Conservation (phyloP, 1,140 invertebrate genomes). For the Temnothorax curvispinosus region DNA sequence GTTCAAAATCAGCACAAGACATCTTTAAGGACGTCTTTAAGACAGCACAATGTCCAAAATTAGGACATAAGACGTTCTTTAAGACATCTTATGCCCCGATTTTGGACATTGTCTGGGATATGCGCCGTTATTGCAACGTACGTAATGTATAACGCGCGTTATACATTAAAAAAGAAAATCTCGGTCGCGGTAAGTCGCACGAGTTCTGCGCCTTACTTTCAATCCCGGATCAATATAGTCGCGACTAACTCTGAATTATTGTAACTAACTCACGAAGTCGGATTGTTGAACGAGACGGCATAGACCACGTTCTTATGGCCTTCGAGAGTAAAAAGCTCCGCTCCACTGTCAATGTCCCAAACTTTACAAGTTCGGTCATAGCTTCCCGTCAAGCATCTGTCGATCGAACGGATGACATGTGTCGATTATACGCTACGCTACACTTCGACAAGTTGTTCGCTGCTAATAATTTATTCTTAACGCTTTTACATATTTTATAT, state of each 20-base stretch:
- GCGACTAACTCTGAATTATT: constrained; percentile 13
- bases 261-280: constrained; percentile 88
- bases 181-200: neutral
- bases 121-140: neutral
- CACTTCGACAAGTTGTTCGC: neutral
- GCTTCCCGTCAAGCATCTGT: constrained; percentile 92
- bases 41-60: too few species aligned
- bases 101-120: too few species aligned
- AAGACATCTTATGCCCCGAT: too few species aligned
- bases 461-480: neutral
- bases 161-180: neutral
- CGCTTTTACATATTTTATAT: neutral
- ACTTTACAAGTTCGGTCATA: constrained; percentile 95
- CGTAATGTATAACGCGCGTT: neutral
- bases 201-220: neutral
- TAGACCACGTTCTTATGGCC: constrained; percentile 94
- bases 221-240: neutral
- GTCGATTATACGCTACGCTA: neutral
- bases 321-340: constrained; percentile 89
- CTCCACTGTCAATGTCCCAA: constrained; percentile 91
- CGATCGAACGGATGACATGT: neutral
- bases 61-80: too few species aligned
- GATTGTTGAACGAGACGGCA: constrained; percentile 91
- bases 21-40: too few species aligned
- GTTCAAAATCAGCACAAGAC: too few species aligned